Percentiles rank a stretch among this genome's conserved stretches.
Conservation (phyloP, 2,888 invertebrate species). For the Meliscaeva auricollis region DNA sequence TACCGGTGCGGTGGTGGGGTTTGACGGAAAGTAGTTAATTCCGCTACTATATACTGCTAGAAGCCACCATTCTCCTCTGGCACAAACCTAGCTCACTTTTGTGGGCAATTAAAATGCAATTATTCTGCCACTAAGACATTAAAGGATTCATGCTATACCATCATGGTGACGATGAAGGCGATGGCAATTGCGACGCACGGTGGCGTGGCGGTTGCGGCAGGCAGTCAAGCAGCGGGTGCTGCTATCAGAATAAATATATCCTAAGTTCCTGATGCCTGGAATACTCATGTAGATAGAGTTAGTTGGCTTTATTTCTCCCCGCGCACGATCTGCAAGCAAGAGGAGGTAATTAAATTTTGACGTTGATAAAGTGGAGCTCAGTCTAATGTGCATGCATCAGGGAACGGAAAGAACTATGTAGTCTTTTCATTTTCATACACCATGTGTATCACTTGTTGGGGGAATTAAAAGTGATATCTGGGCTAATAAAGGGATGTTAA, state of each 20-base stretch:
- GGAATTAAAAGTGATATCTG: conserved; percentile 62
- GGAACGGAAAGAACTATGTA: conserved; percentile 16
- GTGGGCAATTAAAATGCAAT: conserved; percentile 76
- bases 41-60: conserved; percentile 34
- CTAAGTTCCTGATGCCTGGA: conserved; percentile 4
- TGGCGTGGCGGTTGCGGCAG: background rate
- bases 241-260: conserved; percentile 41
- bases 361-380: conserved; percentile 70
- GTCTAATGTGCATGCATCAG: conserved; percentile 44
- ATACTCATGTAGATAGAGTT: conserved; percentile 7
- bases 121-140: conserved; percentile 73
- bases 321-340: conserved; percentile 25
- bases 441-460: conserved; percentile 50
- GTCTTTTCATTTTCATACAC: conserved; percentile 25
- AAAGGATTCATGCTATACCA: conserved; percentile 61
- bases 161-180: background rate
- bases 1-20: conserved; percentile 16
- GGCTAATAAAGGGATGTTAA: conserved; percentile 62
- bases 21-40: conserved; percentile 58
- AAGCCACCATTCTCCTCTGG: conserved; percentile 38
- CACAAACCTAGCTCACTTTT: conserved; percentile 66
- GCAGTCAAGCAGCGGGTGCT: conserved; percentile 1
- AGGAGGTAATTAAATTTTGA: conserved; percentile 74
- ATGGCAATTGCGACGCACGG: background rate
- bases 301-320: conserved; percentile 44